Evolutionary conservation across 2,797 vertebrate species (phyloP), one percentile per base, ranked within the genome.

Genomic region (Triplophysa bombifrons): DNA sequence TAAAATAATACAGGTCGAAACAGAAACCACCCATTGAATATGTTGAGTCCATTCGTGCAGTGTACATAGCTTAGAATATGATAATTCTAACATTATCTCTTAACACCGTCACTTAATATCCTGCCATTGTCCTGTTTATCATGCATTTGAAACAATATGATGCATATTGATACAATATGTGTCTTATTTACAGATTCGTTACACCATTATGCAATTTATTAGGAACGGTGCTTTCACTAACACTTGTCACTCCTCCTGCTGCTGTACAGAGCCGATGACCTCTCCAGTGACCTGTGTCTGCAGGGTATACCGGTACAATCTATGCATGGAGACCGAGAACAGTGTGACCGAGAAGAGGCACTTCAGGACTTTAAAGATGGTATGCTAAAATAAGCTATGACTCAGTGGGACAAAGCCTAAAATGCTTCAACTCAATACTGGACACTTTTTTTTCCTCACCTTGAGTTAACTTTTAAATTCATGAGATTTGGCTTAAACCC

Each of bases 241-340:
- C 16, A 84, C 12, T 55, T 27, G 17, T 16, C 60, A 63, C 51
- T 63, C 56, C 30, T 75, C 56, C 30, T 75, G 30, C 22, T 58
- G 30, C 16, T 53, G 38, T 55, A 76, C 88, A 99, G 97, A 53
- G 96, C 90, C 67, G 97, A 99, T 86, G 96, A 99, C 83, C 91
- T 99, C 61, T 94, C 98, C 63, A 99, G 97, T 58, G 96, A 99
- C 86, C 89, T 98, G 80, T 91, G 94, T 86, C 93, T 99, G 53
- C 93, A 88, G 30, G 96, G 95, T 72, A 82, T 98, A 85, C 87
- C 94, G 30, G 96, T 98, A 20, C 96, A 98, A 80, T 95, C 96
- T 72, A 93, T 99, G 82, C 98, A 99, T 67, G 96, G 97, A 17
- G 92, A 95, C 85, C 91, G 95, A 74, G 98, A 99, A 34, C 98